Percentiles rank a stretch among this genome's conserved stretches.
phyloP scores from a whole-genome alignment of 2,888 invertebrate species.

The Malthinus seriepunctatus region DNA sequence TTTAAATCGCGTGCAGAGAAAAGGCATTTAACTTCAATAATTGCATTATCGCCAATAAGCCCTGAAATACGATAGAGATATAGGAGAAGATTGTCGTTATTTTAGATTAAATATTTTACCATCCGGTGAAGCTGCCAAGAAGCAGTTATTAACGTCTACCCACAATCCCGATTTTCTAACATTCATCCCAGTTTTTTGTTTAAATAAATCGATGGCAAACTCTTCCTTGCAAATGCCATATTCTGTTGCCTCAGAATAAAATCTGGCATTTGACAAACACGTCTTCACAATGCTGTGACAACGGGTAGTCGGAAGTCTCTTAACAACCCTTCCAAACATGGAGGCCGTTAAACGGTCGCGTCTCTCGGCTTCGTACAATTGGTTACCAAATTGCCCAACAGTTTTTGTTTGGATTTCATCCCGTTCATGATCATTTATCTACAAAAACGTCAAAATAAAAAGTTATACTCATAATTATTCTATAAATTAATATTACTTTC shows the following conservation, averaged over 20 bases:
- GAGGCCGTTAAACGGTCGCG: neutral
- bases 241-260: constrained; percentile 10
- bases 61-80: constrained; percentile 1
- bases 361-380: neutral
- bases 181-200: constrained; percentile 7
- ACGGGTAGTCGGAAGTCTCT: neutral
- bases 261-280: neutral
- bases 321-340: constrained; percentile 9
- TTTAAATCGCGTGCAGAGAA: neutral
- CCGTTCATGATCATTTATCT: neutral
- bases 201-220: constrained; percentile 10
- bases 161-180: constrained; percentile 9
- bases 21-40: constrained; percentile 12
- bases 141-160: constrained; percentile 11
- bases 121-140: constrained; percentile 17
- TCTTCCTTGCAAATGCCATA: constrained; percentile 7
- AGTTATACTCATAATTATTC: neutral
- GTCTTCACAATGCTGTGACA: constrained; percentile 8
- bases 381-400: neutral
- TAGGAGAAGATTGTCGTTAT: neutral
- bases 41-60: constrained; percentile 7
- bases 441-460: neutral
- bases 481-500: neutral
- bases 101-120: constrained; percentile 10
- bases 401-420: neutral